Conservation (phyloP, 2,113 vertebrate genomes). For the Erythrocercus mccallii region DNA sequence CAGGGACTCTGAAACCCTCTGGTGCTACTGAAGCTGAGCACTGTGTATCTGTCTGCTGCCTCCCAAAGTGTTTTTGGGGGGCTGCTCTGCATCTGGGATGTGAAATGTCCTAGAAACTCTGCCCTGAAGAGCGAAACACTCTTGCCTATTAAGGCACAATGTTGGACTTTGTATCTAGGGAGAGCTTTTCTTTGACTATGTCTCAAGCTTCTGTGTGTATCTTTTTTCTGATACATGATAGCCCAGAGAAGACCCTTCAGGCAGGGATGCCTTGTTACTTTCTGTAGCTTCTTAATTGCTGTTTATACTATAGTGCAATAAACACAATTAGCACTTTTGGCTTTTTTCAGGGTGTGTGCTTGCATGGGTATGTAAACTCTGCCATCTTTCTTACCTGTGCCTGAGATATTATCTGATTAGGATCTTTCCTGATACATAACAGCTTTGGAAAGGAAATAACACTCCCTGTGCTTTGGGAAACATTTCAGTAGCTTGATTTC, state of each 20-base stretch:
- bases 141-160: accelerated
- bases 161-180: not conserved
- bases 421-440: not conserved
- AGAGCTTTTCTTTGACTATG: not conserved
- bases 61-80: not conserved
- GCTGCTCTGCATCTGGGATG: not conserved
- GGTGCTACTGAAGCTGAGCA: accelerated
- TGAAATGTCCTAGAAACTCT: not conserved
- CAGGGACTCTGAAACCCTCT: not conserved
- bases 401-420: not conserved
- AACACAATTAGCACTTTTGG: not conserved
- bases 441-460: not conserved
- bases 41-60: not conserved
- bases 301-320: not conserved
- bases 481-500: not conserved
- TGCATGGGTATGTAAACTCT: not conserved
- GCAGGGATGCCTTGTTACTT: not conserved
- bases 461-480: not conserved
- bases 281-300: not conserved
- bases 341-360: not conserved
- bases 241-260: not conserved
- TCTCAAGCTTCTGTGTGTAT: not conserved
- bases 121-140: not conserved
- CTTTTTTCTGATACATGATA: not conserved
- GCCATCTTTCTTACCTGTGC: not conserved